Evolutionary conservation across 2,113 vertebrate species (phyloP), one percentile per base, ranked within the genome.

Genomic region (Jacana jacana): DNA sequence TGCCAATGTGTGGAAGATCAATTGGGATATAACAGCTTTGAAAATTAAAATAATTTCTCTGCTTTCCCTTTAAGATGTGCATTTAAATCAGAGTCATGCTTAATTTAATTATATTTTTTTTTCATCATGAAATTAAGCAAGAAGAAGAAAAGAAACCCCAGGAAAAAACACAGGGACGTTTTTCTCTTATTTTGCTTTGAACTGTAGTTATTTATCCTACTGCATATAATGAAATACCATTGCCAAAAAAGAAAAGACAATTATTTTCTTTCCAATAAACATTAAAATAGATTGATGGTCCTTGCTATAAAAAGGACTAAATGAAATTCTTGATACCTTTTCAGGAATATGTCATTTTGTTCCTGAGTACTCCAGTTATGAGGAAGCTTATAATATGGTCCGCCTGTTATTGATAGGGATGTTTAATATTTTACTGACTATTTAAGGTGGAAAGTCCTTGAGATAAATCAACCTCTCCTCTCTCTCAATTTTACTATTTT

Each of bases 1-100:
- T 91, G 94, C 89, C 55, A 30, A 95, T 97, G 97, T 94, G 96
- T 89, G 97, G 95, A 97, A 98, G 97, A 98, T 98, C 97, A 97
- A 96, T 97, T 97, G 95, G 87, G 95, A 96, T 97, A 97, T 97
- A 98, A 97, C 94, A 97, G 94, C 96, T 98, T 98, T 95, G 93
- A 97, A 97, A 98, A 94, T 3, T 24, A 95, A 95, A 97, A 96
- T 97, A 19, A 96, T 97, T 98, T 97, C 85, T 95, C 95, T 95
- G 71, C 84, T 97, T 97, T 96, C 89, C 64, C 96, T 96, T 96
- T 95, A 94, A 97, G 81, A 97, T 95, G 91, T 31, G 51, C 92
- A 96, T 96, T 97, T 95, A 97, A 97, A 97, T 92, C 40, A 96
- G 96, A 96, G 94, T 95, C 46, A 49, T 93, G 82, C 81, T 96